Base-by-base conservation (phyloP, 2,888 invertebrate species). In the Drosophila affinis region DNA sequence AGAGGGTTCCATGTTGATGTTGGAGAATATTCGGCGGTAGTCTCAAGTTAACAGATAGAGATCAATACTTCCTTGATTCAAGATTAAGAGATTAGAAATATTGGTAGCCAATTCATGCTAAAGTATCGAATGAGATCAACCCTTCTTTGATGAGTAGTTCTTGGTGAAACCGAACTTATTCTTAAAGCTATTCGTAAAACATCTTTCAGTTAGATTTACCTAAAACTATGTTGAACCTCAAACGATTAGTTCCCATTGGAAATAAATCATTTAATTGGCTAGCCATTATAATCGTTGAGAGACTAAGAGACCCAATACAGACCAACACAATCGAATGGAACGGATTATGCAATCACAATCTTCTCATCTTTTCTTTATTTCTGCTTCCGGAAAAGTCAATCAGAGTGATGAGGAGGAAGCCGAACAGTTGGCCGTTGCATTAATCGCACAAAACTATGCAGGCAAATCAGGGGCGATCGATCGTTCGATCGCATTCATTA, bases 301-400 rank as follows among this genome's bases (percentile, higher is more conserved):
- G 14, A 39, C 14, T 7, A n/a, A n/a, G 39, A 39, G n/a, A 39
- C 2, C 14, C 34, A 48, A 48, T 24, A 0, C 24, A 24, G 34
- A 34, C 34, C 34, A 48, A 48, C 24, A 14, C 10, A 62, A 29
- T 60, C 12, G 49, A 39, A 49, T 72, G 34, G 60, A 77, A 73
- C 77, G 77, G 79, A 79, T 82, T 82, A 77, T 67, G 86, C 82
- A 86, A 82, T 87, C 87, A 87, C 44, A 44, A 32, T 49, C 60
- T 58, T 55, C 39, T 39, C 39, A 56, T 48, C 34, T 56, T 55
- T 67, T 32, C 56, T 55, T 57, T 72, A 57, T 64, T 53, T 58
- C 34, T 49, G 3, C 34, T 64, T 72, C 72, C 83, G 87, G 83
- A 81, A 81, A 87, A 85, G 82, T 79, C 83, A 85, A 83, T 85